These are phyloP conservation scores for Pheucticus melanocephalus DNA, from an alignment of 2,113 vertebrate species.

Conservation along the genomic window DNA sequence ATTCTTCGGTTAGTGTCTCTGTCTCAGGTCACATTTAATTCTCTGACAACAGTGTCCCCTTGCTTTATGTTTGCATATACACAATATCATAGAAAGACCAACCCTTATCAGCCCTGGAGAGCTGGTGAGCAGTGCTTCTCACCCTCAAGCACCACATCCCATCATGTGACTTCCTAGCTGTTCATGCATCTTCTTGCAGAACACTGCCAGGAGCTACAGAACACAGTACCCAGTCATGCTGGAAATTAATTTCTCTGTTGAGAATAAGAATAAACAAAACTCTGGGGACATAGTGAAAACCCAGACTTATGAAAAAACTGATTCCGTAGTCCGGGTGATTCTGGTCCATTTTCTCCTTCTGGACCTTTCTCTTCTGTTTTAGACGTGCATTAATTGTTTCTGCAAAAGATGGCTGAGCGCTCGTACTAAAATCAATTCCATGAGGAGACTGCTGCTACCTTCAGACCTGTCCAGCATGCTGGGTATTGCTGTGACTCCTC, in stretches of 20 bases:
- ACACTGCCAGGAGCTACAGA: neutral
- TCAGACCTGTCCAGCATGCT: neutral
- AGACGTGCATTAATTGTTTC: neutral
- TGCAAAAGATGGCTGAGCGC: neutral
- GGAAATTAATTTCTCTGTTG: neutral
- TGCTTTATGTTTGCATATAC: neutral
- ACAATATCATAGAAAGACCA: neutral
- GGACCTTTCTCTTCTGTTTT: neutral
- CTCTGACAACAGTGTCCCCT: neutral
- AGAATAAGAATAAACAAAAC: neutral
- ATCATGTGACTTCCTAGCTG: neutral
- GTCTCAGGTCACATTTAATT: neutral
- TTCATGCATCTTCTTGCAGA: neutral
- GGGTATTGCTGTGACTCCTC: neutral
- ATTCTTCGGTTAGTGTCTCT: neutral
- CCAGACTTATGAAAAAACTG: neutral
- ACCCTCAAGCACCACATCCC: neutral
- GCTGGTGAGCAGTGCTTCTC: neutral
- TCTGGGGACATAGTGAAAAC: neutral
- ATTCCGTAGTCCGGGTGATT: neutral
- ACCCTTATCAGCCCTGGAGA: neutral
- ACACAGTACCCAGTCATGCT: fast-evolving
- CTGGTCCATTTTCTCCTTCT: neutral
- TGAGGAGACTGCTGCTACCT: neutral
- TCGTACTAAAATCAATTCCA: neutral